Evolutionary conservation across 2,797 vertebrate species (phyloP), one percentile per base, ranked within the genome.

Genomic region (Tokudaia tokunoshimensis): DNA sequence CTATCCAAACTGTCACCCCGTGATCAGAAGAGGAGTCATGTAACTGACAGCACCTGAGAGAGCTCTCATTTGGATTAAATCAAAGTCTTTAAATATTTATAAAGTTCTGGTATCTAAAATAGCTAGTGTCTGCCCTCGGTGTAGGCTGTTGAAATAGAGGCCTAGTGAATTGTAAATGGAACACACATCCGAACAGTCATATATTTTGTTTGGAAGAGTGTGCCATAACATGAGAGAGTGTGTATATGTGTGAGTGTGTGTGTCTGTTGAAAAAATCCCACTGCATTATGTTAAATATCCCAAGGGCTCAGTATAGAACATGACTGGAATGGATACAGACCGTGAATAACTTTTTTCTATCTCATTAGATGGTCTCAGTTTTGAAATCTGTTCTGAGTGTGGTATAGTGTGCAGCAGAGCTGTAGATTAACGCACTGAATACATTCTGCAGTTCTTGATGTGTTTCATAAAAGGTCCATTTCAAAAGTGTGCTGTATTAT

Each of bases 381-480:
- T 98, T 98, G 97, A 98, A 99, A 98, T 98, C 98, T 98, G 98
- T 98, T 98, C 98, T 98, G 98, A 99, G 98, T 98, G 98, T 98
- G 98, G 98, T 98, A 98, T 98, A 98, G 98, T 98, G 98, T 98
- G 97, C 98, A 97, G 97, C 98, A 98, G 98, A 97, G 98, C 97
- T 98, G 98, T 98, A 99, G 98, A 99, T 99, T 99, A 99, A 98
- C 98, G 98, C 98, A 98, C 98, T 98, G 98, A 98, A 99, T 99
- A 99, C 97, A 99, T 99, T 98, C 98, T 98, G 98, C 98, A 98
- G 98, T 98, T 98, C 98, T 98, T 98, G 98, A 99, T 99, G 98
- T 99, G 98, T 99, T 99, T 99, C 98, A 99, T 98, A 99, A 99
- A 99, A 99, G 98, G 98, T 98, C 98, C 98, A 98, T 99, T 99